Conservation (phyloP, 2,113 vertebrate species). For the Scatophagus argus region DNA sequence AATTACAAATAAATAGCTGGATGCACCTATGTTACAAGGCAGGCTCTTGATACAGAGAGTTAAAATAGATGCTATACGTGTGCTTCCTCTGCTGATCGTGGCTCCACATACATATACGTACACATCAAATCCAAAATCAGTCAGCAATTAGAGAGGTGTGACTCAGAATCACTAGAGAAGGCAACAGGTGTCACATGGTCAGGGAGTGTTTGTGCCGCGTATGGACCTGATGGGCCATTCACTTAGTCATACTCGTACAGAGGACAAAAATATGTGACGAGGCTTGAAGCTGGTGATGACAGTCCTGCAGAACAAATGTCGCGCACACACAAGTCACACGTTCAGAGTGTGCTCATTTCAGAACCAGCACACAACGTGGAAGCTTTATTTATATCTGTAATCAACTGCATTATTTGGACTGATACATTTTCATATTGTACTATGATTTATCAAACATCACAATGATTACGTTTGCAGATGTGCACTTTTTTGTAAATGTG, state of each 20-base stretch:
- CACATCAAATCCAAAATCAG: background rate
- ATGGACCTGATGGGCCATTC: background rate
- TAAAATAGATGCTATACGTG: constrained; percentile 75
- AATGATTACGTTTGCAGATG: constrained; percentile 48
- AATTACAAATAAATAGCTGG: constrained; percentile 87
- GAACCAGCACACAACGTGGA: background rate
- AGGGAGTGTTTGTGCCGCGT: constrained; percentile 4
- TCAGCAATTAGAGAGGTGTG: constrained; percentile 41
- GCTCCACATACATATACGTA: constrained; percentile 42
- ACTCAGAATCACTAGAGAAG: constrained; percentile 39
- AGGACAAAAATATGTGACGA: constrained; percentile 1
- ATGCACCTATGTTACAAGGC: constrained; percentile 75
- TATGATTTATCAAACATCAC: constrained; percentile 45
- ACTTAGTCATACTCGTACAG: constrained; percentile 13
- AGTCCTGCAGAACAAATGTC: constrained; percentile 12
- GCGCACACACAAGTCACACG: background rate
- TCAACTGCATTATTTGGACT: constrained; percentile 34
- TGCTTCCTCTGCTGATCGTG: constrained; percentile 59
- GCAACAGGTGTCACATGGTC: constrained; percentile 43
- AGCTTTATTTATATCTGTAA: constrained; percentile 29
- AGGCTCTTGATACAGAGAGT: constrained; percentile 41
- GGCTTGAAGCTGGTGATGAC: constrained; percentile 20
- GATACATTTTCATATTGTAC: constrained; percentile 38
- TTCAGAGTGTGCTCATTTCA: constrained; percentile 10
- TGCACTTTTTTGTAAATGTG: constrained; percentile 26